A percentile compares a stretch with the other conserved stretches of the same genome.
Conservation (phyloP, 2,888 invertebrate species). For the Entomobrya multifasciata region DNA sequence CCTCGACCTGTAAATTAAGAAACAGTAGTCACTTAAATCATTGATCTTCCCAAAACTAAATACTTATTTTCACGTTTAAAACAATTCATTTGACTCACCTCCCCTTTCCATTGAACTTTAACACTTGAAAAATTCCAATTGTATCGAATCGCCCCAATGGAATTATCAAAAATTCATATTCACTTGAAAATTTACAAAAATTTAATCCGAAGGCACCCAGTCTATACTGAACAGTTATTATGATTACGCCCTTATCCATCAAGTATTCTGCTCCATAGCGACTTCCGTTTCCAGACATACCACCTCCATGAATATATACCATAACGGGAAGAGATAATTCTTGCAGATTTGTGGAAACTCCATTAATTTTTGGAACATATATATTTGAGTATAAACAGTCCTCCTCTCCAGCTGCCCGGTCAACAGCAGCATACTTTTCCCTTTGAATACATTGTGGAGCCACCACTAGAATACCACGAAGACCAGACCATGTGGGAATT, state of each 20-base stretch:
- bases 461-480: background rate
- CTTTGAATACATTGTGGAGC: slow-evolving; percentile 49
- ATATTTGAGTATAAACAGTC: too few relatives aligned
- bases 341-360: too few relatives aligned
- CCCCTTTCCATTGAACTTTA: too few relatives aligned
- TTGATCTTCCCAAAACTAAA: too few relatives aligned
- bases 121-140: too few relatives aligned
- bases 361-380: slow-evolving; percentile 17
- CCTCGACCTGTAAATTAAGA: too few relatives aligned
- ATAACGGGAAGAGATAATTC: slow-evolving; percentile 45
- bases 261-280: slow-evolving; percentile 72
- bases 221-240: slow-evolving; percentile 66
- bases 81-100: too few relatives aligned
- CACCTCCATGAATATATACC: slow-evolving; percentile 70
- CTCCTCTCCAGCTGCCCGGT: slow-evolving; percentile 20
- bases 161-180: too few relatives aligned
- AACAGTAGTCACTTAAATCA: too few relatives aligned
- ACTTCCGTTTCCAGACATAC: slow-evolving; percentile 69
- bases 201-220: slow-evolving; percentile 67
- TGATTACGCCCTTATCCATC: slow-evolving; percentile 71
- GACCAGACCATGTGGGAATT: background rate
- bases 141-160: too few relatives aligned
- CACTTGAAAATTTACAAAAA: too few relatives aligned
- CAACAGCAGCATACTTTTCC: slow-evolving; percentile 5
- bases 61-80: too few relatives aligned